These are phyloP conservation scores for Anhinga rufa DNA, from an alignment of 2,113 vertebrate genomes.

Conservation along the genomic window DNA sequence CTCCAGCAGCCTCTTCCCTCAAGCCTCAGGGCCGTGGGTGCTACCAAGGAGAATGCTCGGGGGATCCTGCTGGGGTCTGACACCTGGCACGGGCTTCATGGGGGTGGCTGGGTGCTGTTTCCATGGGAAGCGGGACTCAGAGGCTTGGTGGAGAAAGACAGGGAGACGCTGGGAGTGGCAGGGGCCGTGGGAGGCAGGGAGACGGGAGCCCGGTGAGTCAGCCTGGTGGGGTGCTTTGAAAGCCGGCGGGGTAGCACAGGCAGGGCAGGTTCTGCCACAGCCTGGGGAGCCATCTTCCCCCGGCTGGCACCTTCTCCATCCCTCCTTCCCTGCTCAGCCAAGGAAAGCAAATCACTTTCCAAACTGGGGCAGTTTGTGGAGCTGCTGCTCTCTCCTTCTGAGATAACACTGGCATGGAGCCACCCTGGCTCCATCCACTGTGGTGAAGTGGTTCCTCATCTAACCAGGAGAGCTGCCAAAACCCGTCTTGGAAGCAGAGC, in stretches of 20 bases:
- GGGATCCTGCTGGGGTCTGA: background rate
- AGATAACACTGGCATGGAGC: background rate
- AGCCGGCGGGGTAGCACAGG: background rate
- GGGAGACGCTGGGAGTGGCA: constrained; percentile 56
- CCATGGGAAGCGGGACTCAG: rapidly evolving
- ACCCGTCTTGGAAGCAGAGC: background rate
- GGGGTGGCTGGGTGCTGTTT: rapidly evolving
- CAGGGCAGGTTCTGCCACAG: constrained; percentile 30
- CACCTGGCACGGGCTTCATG: rapidly evolving
- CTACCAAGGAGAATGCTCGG: background rate
- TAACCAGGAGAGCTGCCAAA: background rate
- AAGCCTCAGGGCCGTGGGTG: background rate
- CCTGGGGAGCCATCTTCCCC: background rate
- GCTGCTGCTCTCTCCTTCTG: background rate
- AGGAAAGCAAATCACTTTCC: background rate
- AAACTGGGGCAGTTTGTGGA: background rate
- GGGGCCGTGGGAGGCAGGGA: constrained; percentile 50
- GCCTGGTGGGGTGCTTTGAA: constrained; percentile 32
- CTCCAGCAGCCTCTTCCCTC: background rate
- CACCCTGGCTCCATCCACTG: background rate
- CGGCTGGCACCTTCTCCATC: background rate
- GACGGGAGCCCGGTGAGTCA: constrained; percentile 33
- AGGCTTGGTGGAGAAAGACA: background rate
- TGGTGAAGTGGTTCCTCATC: background rate
- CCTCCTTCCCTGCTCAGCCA: background rate